Base-by-base conservation (phyloP, 2,113 vertebrate species). In the Phalacrocorax aristotelis region DNA sequence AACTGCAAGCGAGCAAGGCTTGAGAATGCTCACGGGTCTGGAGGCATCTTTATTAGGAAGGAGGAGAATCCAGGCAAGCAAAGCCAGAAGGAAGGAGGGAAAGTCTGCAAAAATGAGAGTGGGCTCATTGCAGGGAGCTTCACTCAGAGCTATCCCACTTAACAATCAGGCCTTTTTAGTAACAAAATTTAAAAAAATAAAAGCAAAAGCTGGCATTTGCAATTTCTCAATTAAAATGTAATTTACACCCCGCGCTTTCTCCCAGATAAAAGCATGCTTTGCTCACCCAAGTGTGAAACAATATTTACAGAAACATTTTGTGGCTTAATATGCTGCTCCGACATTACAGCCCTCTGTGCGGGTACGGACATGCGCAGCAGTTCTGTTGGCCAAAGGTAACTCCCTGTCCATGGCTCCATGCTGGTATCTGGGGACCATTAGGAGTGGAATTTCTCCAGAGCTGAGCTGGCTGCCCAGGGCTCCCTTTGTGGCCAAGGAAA, bases 261-360 rank as follows among this genome's bases (percentile, higher is more conserved):
- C 87, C 83, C 87, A 15, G 89, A 90, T 91, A 88, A 94, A 94
- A 94, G 84, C 71, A 78, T 71, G 89, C 94, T 92, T 96, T 97
- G 90, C 36, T 97, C 71, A 74, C 83, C 30, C 77, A 66, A 97
- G 80, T 62, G 83, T 95, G 91, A 94, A 97, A 92, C 87, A 87
- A 95, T 83, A 96, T 92, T 96, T 94, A 95, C 78, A 88, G 93
- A 97, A 96, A 95, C 49, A 51, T 93, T 94, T 87, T 82, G 92
- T 72, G 83, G 65, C 44, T 91, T 80, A 89, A 57, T 79, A 5
- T 6, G 4, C 87, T 25, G 23, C 44, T 70, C 38, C 58, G 42
- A 17, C 0, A 0, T 51, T 83, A 32, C 11, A 32, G 55, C 40
- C 1, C 1, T 26, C 88, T 49, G 70, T 48, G n/a, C 21, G 9